Evolutionary conservation across 2,888 invertebrate species (phyloP), one percentile per base, ranked within the genome.

Genomic region (Xestobium rufovillosum): DNA sequence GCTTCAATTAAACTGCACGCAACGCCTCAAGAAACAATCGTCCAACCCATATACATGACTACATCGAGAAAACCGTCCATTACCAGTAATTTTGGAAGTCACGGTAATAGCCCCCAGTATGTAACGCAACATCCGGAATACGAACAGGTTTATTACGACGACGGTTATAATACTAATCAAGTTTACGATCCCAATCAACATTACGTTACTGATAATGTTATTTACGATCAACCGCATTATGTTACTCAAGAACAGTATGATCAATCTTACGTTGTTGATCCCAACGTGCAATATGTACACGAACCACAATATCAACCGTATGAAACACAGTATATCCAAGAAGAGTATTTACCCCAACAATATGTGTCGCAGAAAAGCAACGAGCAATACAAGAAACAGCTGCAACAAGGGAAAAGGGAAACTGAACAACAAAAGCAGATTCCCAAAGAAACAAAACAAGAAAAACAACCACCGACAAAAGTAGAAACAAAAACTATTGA

Each of bases 161-260:
- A 19, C 23, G n/a, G 16, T 9, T 10, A 43, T 9, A 39, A 48
- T 30, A 35, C 41, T 6, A 42, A 42, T 35, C 41, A 40, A 34
- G 31, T 38, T 14, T 48, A 53, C 25, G 34, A 40, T 38, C 39
- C 41, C 6, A 42, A 44, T 15, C 23, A 17, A 26, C 36, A 47
- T 23, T 48, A 46, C 19, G 19, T 23, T 6, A 16, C 26, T 12
- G 34, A 38, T 16, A 34, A 38, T 13, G 23, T 8, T 23, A n/a
- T n/a, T n/a, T 16, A 16, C 23, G 30, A 39, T 13, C 34, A 36
- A 29, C 56, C 55, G 31, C 60, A 65, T 26, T 66, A 66, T 42
- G 60, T 59, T 34, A 57, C 47, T 9, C 60, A 65, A 28, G 64
- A 61, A 38, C 61, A 58, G 36, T 63, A 38, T 34, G 62, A 38